phyloP scores from a whole-genome alignment of 2,888 invertebrate species.

The Ophioninae sp. region DNA sequence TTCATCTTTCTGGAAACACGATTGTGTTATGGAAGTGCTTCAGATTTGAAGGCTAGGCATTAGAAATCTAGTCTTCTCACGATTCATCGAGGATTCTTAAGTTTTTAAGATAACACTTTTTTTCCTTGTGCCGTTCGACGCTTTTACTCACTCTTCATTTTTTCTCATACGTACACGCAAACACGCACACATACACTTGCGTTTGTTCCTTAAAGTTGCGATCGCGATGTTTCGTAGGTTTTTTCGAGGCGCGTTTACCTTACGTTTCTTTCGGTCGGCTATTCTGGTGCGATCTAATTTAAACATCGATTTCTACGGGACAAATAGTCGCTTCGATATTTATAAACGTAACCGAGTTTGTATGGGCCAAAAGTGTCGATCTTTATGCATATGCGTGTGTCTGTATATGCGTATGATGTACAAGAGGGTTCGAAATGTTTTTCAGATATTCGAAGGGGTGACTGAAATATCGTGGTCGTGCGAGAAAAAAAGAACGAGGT shows the following conservation, averaged over 20 bases:
- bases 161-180: conserved; percentile 7
- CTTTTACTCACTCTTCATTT: conserved; percentile 17
- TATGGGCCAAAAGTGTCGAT: conserved; percentile 20
- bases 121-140: conserved; percentile 41
- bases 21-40: conserved; percentile 50
- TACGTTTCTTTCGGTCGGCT: conserved; percentile 17
- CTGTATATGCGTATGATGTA: conserved; percentile 9
- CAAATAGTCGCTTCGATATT: conserved; percentile 28
- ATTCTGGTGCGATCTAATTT: conserved; percentile 14
- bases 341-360: conserved; percentile 29
- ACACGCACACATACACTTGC: not conserved
- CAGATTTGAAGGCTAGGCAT: conserved; percentile 52
- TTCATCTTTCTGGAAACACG: conserved; percentile 49
- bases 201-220: conserved; percentile 4
- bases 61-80: conserved; percentile 57
- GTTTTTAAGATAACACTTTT: conserved; percentile 28
- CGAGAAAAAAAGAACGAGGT: conserved; percentile 33
- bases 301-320: conserved; percentile 32
- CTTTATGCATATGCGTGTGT: not conserved
- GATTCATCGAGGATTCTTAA: conserved; percentile 54
- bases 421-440: conserved; percentile 58
- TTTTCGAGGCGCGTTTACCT: conserved; percentile 6
- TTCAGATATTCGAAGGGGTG: conserved; percentile 56
- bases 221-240: conserved; percentile 1
- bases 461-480: conserved; percentile 34